These are phyloP conservation scores for Graptemys geographica DNA, from an alignment of 2,797 vertebrate genomes.

Conservation along the genomic window DNA sequence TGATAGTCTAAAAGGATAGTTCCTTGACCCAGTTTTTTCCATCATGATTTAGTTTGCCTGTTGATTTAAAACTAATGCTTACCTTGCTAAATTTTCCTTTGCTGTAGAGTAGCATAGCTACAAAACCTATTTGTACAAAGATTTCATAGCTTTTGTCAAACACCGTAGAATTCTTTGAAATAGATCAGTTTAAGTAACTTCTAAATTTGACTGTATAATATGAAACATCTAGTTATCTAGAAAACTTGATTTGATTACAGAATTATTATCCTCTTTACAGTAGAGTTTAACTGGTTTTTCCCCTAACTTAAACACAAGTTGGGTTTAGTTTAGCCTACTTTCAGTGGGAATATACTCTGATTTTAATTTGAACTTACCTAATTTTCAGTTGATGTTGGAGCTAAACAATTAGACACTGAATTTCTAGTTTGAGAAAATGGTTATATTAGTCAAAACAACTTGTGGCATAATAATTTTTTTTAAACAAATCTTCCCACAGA, in stretches of 20 bases:
- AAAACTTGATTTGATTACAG: neutral
- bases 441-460: neutral
- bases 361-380: neutral
- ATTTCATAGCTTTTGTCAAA: neutral
- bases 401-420: neutral
- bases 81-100: neutral
- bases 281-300: neutral
- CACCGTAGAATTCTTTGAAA: neutral
- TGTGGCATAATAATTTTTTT: fast-evolving
- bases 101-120: neutral
- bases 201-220: neutral
- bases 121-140: neutral
- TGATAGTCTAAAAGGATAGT: neutral
- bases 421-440: neutral
- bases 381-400: neutral
- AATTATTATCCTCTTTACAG: neutral
- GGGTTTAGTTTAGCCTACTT: neutral
- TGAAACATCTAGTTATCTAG: neutral
- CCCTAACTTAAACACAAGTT: fast-evolving
- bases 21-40: neutral
- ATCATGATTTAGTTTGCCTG: neutral
- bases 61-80: neutral
- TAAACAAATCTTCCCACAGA: constrained; percentile 82
- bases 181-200: neutral
- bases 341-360: neutral